Evolutionary conservation across 1,140 invertebrate species (phyloP), one percentile per base, ranked within the genome.

Genomic region (Bilobella aurantiaca): DNA sequence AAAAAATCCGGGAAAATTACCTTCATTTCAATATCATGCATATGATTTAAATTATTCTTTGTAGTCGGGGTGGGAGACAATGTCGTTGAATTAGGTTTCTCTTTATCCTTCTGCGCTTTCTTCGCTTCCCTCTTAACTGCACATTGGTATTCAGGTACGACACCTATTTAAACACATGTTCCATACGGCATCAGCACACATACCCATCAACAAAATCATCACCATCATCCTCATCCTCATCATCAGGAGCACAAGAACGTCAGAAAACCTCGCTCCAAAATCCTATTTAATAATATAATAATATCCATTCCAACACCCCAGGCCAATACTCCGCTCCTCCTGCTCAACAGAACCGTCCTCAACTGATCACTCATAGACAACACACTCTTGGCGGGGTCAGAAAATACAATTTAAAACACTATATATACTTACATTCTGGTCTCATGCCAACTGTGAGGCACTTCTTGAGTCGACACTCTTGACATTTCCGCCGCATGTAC

Each of bases 401-500:
- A n/a, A n/a, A n/a, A n/a, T n/a, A n/a, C n/a, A n/a, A n/a, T n/a
- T n/a, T n/a, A n/a, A n/a, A n/a, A n/a, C n/a, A n/a, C n/a, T n/a
- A 42, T 42, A 18, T 18, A 42, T 63, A 77, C 83, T 82, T 80
- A 86, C 95, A 98, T 82, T 99, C 96, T 29, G 94, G 92, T 79
- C 94, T 86, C 96, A 99, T 99, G 73, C 96, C 96, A 60, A 97
- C 93, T 70, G 86, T 89, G 64, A 96, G 82, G 81, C 96, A 99
- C 80, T 98, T 96, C 79, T 96, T 95, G 74, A 98, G 82, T 72
- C 96, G 83, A 81, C 96, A 99, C 75, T 96, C 91, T 79, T 98
- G 96, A 80, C 96, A 99, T 82, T 98, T 98, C 74, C 67, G 84
- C 74, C 96, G 79, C 96, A 98, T 98, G 79, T 98, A 98, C 96